A percentile compares a stretch with the other conserved stretches of the same genome.
Conservation (phyloP, 35 echinoderm and acorn worm species). For the Ptychodera flava region DNA sequence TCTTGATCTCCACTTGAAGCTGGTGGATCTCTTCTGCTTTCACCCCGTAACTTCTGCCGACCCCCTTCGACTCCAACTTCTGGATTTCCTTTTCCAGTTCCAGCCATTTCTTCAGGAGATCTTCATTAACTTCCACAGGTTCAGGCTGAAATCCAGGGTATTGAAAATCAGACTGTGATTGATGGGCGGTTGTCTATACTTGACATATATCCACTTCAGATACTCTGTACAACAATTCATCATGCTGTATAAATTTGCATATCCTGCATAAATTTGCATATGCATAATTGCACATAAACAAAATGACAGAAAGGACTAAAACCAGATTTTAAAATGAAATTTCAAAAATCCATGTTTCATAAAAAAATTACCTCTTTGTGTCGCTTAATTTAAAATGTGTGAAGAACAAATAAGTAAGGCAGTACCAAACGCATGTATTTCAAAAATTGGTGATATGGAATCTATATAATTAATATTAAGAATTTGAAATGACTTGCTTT, state of each 20-base stretch:
- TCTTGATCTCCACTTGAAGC: not conserved
- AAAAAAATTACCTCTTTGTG: too few species aligned
- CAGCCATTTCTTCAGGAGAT: not conserved
- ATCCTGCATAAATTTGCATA: not conserved
- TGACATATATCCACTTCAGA: not conserved
- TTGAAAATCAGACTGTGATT: too few species aligned
- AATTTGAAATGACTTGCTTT: too few species aligned
- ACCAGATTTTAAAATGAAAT: not conserved
- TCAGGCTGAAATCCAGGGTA: slow-evolving; percentile 5
- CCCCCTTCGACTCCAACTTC: not conserved
- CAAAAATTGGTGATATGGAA: too few species aligned
- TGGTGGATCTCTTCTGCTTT: not conserved
- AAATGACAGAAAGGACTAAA: not conserved
- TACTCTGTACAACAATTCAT: not conserved
- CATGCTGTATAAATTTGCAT: not conserved
- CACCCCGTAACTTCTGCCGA: not conserved
- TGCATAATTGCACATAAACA: not conserved
- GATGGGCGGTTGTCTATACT: too few species aligned
- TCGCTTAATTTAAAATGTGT: too few species aligned
- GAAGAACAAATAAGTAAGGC: too few species aligned
- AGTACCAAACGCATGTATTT: too few species aligned
- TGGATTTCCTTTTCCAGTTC: slow-evolving; percentile 14
- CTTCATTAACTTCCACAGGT: slow-evolving; percentile 16
- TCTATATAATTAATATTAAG: too few species aligned
- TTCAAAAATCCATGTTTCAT: too few species aligned